These are phyloP conservation scores for Leucophenga varia DNA, from an alignment of 1,140 invertebrate genomes.

Conservation along the genomic window DNA sequence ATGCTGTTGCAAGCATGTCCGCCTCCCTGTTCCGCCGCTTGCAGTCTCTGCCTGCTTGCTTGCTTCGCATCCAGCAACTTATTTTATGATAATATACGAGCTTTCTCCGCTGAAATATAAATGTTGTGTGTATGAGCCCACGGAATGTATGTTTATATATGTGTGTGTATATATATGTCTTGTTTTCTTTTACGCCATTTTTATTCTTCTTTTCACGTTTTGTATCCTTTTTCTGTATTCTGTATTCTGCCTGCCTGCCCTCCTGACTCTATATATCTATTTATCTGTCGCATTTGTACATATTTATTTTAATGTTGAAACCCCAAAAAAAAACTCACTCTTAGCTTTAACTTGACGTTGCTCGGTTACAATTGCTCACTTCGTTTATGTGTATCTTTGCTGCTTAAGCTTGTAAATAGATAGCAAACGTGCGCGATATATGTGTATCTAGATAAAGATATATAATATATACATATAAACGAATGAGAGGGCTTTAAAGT, in stretches of 20 bases:
- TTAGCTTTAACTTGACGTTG: too few relatives aligned
- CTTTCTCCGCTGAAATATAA: slow-evolving; percentile 57
- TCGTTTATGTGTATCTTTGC: slow-evolving; percentile 37
- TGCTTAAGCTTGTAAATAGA: slow-evolving; percentile 5
- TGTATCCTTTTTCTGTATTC: not conserved
- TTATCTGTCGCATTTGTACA: slow-evolving; percentile 52
- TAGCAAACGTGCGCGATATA: not conserved
- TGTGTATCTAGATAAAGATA: too few relatives aligned
- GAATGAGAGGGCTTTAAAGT: too few relatives aligned
- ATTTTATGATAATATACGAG: slow-evolving; percentile 58
- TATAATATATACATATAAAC: too few relatives aligned
- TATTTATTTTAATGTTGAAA: slow-evolving; percentile 56
- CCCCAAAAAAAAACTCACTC: too few relatives aligned
- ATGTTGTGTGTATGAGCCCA: slow-evolving; percentile 44
- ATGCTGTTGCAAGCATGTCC: too few relatives aligned
- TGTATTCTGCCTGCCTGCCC: slow-evolving; percentile 22
- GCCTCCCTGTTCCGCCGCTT: too few relatives aligned
- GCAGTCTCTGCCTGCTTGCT: too few relatives aligned
- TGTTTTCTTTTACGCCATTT: slow-evolving; percentile 44
- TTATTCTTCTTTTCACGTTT: slow-evolving; percentile 18
- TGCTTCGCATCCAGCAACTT: slow-evolving; percentile 47
- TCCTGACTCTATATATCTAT: slow-evolving; percentile 42
- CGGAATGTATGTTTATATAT: slow-evolving; percentile 2
- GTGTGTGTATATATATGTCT: slow-evolving; percentile 21
- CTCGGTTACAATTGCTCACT: slow-evolving; percentile 28